Base-by-base conservation (phyloP, 1,140 invertebrate species). In the Leptoteleia sp. region DNA sequence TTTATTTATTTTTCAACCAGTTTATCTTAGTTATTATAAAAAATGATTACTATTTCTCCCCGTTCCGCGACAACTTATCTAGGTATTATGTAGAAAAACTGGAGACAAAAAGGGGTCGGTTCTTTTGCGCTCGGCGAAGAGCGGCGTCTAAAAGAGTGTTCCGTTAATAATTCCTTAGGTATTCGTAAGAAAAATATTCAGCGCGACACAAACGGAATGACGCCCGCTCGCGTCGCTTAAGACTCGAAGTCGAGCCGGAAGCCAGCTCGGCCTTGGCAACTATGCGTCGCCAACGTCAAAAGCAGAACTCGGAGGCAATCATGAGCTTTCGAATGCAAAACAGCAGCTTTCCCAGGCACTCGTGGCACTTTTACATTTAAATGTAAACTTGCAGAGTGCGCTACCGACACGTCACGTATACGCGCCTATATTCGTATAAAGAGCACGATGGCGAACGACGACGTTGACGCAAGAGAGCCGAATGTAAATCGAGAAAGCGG, bases 261-360 rank as follows among this genome's bases (percentile, higher is more conserved):
- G 59, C 52, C 73, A 62, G 72, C 43, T 64, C 43, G 48, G 54
- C 68, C 65, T 71, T 68, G 67, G 65, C 70, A 72, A 68, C 54
- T 47, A 40, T 38, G 61, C 72, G 47, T 61, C 57, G 72, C 67
- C 68, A 47, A 47, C 84, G 82, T 89, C 88, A 89, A 89, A 89
- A 89, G 88, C 88, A 88, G 87, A 88, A 64, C 89, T 90, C 88
- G 87, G 87, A 89, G 85, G 89, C 89, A 90, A 90, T 90, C 87
- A 90, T 88, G 87, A 89, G 89, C 89, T 90, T 90, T 90, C 86
- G 88, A 90, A 90, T 90, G 89, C 88, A 90, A 90, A 90, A 88
- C 86, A 90, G 88, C 68, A 89, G 87, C 85, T 88, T 87, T 87
- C 84, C 83, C 72, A 68, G 75, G 52, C 68, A 76, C 76, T 77